These are phyloP conservation scores for Branchellion lobata DNA, from an alignment of 2,888 invertebrate species.

Conservation along the genomic window DNA sequence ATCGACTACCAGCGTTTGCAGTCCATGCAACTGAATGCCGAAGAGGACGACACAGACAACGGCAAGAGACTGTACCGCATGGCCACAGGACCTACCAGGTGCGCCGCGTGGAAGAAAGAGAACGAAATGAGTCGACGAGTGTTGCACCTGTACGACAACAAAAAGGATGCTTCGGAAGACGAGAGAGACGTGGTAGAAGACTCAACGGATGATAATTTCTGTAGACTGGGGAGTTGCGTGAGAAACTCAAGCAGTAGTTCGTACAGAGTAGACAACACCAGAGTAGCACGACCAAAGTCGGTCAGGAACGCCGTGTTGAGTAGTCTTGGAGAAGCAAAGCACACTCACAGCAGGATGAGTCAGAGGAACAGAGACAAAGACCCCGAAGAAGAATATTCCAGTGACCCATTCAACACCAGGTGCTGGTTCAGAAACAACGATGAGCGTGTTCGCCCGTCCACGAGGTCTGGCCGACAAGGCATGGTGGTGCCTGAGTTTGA, in stretches of 20 bases:
- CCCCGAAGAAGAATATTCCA: not conserved
- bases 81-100: slow-evolving; percentile 5
- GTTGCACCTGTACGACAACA: not conserved
- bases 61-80: not conserved
- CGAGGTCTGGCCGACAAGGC: not conserved
- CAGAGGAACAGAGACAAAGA: not conserved
- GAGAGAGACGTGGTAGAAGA: not conserved
- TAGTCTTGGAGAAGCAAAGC: not conserved
- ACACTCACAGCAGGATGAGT: not conserved
- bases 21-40: not conserved
- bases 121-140: slow-evolving; percentile 33
- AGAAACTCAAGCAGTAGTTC: not conserved
- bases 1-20: not conserved
- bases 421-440: slow-evolving; percentile 13
- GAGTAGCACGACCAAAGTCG: not conserved
- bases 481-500: not conserved
- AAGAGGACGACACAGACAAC: not conserved
- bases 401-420: slow-evolving; percentile 1
- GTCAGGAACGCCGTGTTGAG: not conserved
- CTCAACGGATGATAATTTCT: not conserved
- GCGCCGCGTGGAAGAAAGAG: slow-evolving; percentile 19
- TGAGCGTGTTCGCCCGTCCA: not conserved
- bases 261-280: not conserved
- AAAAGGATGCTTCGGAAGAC: not conserved
- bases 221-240: not conserved